Conservation (phyloP, 2,797 vertebrate genomes). For the Labeo calbasu region DNA sequence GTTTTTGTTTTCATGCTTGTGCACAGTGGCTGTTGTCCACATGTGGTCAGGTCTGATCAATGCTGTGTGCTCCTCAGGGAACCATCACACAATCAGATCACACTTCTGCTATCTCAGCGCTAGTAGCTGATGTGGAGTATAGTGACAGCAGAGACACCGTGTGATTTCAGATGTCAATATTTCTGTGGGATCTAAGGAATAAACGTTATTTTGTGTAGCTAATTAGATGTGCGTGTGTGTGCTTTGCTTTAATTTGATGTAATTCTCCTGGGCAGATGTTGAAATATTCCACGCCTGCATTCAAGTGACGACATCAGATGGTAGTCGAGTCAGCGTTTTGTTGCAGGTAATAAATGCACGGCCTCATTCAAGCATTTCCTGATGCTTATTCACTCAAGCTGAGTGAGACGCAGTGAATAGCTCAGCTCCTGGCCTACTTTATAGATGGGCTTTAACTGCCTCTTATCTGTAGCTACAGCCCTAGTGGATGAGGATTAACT, state of each 20-base stretch:
- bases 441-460: background rate
- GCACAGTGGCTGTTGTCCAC: background rate
- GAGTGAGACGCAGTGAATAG: background rate
- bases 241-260: background rate
- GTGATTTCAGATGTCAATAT: conserved; percentile 10
- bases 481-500: conserved; percentile 2
- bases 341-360: conserved; percentile 7
- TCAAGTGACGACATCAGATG: background rate
- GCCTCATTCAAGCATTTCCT: conserved; percentile 13
- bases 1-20: background rate
- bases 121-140: background rate
- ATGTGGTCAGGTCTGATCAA: conserved; percentile 36
- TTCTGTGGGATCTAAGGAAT: background rate
- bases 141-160: background rate
- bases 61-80: conserved; percentile 9
- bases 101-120: conserved; percentile 1
- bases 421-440: background rate
- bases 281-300: background rate
- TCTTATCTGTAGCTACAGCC: conserved; percentile 35
- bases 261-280: conserved; percentile 5
- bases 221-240: background rate
- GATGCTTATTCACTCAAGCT: background rate
- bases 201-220: background rate
- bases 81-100: conserved; percentile 14
- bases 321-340: conserved; percentile 30